These are phyloP conservation scores for Hormiphora californensis DNA, from an alignment of 37 sponge, comb jelly and placozoan species.

Conservation along the genomic window DNA sequence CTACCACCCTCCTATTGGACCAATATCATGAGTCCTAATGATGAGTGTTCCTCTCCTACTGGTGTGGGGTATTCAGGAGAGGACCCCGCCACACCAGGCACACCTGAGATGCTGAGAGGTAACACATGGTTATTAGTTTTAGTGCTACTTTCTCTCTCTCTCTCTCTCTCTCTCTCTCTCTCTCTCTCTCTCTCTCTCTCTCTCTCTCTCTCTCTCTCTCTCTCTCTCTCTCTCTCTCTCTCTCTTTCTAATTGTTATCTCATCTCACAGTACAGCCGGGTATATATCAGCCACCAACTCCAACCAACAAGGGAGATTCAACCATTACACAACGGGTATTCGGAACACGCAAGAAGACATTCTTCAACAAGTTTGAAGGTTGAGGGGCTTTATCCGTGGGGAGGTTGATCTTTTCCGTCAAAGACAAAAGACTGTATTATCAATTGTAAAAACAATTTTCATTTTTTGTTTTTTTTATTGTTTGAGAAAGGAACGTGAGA, in stretches of 20 bases:
- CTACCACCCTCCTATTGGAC: conserved; percentile 47
- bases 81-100: conserved; percentile 8
- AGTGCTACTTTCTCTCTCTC: no score
- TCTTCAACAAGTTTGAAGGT: conserved; percentile 45
- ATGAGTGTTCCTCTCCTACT: conserved; percentile 34
- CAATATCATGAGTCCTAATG: conserved; percentile 30
- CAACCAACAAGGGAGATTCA: neutral
- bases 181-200: no score
- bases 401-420: no score
- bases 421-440: no score
- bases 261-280: conserved; percentile 42
- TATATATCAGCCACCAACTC: conserved; percentile 47
- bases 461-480: no score
- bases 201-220: neutral
- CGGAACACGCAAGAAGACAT: conserved; percentile 13
- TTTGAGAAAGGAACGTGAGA: no score
- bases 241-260: no score
- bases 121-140: no score
- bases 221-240: neutral
- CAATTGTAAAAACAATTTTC: no score
- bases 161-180: no score
- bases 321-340: conserved; percentile 46
- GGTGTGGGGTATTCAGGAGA: neutral
- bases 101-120: conserved; percentile 49
- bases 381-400: no score